A percentile compares a stretch with the other conserved stretches of the same genome.
phyloP scores from a whole-genome alignment of 2,888 invertebrate genomes.

The Tolmerus cingulatus region DNA sequence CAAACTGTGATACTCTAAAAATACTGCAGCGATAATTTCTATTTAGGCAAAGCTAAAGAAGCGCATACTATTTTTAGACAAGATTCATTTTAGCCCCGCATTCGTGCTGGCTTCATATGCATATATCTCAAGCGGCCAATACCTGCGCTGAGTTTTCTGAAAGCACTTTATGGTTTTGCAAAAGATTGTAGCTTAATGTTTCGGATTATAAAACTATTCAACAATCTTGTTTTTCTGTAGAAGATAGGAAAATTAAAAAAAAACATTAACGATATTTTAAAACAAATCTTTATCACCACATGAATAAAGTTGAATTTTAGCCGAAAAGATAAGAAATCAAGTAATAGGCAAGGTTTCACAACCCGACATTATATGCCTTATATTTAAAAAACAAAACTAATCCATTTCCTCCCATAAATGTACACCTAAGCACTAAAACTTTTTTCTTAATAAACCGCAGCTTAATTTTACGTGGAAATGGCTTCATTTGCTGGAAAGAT shows the following conservation, averaged over 20 bases:
- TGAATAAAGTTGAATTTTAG: background rate
- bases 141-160: background rate
- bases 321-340: background rate
- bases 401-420: background rate
- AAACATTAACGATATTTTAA: background rate
- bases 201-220: background rate
- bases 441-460: background rate
- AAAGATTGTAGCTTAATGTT: background rate
- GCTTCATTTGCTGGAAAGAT: background rate
- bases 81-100: background rate
- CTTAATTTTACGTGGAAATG: background rate
- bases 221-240: background rate
- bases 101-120: background rate
- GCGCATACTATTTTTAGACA: background rate
- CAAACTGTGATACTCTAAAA: background rate
- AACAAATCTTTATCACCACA: background rate
- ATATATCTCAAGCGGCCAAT: background rate
- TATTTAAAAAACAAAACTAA: background rate
- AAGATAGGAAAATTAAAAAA: background rate
- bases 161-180: background rate
- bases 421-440: background rate
- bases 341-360: background rate
- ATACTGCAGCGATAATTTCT: slow-evolving; percentile 4
- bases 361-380: background rate
- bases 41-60: background rate